These are phyloP conservation scores for Protosalanx chinensis DNA, from an alignment of 2,797 vertebrate species.

Conservation along the genomic window DNA sequence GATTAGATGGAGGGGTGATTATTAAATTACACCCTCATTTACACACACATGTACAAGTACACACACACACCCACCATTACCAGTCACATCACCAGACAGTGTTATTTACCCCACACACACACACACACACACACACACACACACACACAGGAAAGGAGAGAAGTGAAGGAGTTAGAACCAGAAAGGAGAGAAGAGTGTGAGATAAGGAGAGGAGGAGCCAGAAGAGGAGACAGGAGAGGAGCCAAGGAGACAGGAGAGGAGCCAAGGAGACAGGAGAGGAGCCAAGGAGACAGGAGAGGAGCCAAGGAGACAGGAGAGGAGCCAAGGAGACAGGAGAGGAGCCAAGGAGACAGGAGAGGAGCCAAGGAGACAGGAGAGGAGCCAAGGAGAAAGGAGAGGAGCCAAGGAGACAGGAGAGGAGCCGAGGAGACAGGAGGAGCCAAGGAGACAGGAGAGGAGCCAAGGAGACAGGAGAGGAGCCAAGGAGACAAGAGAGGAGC, in stretches of 20 bases:
- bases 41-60: too few species aligned
- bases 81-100: background rate
- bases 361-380: slow-evolving; percentile 30
- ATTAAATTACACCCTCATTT: too few species aligned
- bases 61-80: background rate
- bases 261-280: too few species aligned
- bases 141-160: background rate
- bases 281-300: slow-evolving; percentile 32
- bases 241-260: background rate
- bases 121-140: background rate
- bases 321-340: background rate
- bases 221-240: background rate
- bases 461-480: slow-evolving; percentile 31
- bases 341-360: too few species aligned
- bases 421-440: background rate
- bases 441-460: slow-evolving; percentile 1
- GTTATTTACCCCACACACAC: background rate
- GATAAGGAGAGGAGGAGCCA: background rate
- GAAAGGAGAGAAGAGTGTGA: background rate
- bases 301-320: slow-evolving; percentile 24
- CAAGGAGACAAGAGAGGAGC: slow-evolving; percentile 7
- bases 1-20: background rate
- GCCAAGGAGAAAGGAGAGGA: slow-evolving; percentile 17
- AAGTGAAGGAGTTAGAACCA: background rate
- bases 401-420: slow-evolving; percentile 24